A percentile compares a stretch with the other conserved stretches of the same genome.
phyloP scores from a whole-genome alignment of 2,888 invertebrate species.

The Pheosia gnoma region DNA sequence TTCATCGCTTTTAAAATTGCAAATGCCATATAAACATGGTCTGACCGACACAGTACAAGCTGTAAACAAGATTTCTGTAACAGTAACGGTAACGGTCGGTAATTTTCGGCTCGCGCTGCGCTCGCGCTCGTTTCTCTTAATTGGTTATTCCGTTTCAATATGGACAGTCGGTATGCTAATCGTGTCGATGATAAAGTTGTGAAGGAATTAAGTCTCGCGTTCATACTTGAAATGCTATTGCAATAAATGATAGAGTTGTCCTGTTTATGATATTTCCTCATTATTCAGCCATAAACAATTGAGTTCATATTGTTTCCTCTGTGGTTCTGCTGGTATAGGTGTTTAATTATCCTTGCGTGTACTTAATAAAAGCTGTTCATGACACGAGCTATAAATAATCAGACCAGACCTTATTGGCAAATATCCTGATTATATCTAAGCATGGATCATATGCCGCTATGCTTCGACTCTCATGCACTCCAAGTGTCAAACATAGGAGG shows the following conservation, averaged over 20 bases:
- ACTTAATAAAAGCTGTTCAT: no score
- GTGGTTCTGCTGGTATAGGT: no score
- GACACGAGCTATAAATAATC: no score
- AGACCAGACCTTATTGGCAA: background rate
- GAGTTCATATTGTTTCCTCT: no score
- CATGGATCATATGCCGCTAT: constrained; percentile 4
- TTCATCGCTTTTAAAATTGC: constrained; percentile 7
- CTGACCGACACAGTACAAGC: constrained; percentile 13
- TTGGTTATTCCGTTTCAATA: constrained; percentile 53
- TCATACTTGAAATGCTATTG: background rate
- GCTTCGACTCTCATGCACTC: constrained; percentile 2
- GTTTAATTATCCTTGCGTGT: no score
- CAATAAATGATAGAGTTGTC: background rate
- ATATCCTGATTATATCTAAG: background rate
- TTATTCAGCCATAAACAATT: no score
- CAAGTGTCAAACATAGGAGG: constrained; percentile 7
- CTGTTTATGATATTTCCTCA: no score
- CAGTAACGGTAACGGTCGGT: constrained; percentile 59
- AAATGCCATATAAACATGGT: constrained; percentile 7
- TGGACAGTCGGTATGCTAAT: constrained; percentile 24
- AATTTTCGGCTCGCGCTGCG: constrained; percentile 46
- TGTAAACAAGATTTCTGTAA: constrained; percentile 45
- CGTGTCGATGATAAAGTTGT: background rate
- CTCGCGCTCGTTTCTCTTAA: constrained; percentile 46
- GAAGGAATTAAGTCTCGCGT: background rate